Conservation (phyloP, 2,797 vertebrate genomes). For the Micrastur ruficollis region DNA sequence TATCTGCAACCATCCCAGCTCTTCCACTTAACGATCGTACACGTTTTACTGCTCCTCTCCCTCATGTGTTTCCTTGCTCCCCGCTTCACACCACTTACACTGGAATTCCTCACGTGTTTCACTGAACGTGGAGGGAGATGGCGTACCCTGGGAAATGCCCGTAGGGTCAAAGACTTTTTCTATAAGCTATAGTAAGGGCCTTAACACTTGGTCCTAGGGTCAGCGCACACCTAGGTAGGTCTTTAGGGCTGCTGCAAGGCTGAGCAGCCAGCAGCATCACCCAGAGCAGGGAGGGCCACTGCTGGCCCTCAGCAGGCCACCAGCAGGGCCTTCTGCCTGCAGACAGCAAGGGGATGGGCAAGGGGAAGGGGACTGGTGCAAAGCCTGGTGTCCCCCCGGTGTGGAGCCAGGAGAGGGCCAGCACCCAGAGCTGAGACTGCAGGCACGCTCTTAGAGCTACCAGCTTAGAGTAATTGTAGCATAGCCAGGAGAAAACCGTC, state of each 20-base stretch:
- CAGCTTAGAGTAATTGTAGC: neutral
- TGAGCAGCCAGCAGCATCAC: neutral
- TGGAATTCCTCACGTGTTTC: rapidly evolving
- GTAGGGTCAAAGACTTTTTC: neutral
- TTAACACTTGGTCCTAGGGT: neutral
- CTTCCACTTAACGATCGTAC: neutral
- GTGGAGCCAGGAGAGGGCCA: neutral
- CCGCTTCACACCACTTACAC: rapidly evolving
- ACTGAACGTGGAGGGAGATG: rapidly evolving
- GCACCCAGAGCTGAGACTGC: neutral
- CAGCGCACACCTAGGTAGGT: neutral
- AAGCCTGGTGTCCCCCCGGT: rapidly evolving
- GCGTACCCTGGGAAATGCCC: neutral
- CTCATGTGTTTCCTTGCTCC: neutral
- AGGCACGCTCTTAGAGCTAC: neutral
- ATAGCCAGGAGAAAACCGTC: neutral
- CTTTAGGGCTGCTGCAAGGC: neutral
- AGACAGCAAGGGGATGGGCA: neutral
- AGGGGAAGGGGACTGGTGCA: neutral
- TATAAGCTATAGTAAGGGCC: neutral
- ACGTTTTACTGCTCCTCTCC: neutral
- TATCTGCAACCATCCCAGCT: neutral
- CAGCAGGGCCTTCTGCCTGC: neutral
- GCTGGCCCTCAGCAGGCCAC: neutral
- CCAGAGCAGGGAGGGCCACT: neutral